phyloP scores from a whole-genome alignment of 2,113 vertebrate species.

The Protobothrops flavoviridis region DNA sequence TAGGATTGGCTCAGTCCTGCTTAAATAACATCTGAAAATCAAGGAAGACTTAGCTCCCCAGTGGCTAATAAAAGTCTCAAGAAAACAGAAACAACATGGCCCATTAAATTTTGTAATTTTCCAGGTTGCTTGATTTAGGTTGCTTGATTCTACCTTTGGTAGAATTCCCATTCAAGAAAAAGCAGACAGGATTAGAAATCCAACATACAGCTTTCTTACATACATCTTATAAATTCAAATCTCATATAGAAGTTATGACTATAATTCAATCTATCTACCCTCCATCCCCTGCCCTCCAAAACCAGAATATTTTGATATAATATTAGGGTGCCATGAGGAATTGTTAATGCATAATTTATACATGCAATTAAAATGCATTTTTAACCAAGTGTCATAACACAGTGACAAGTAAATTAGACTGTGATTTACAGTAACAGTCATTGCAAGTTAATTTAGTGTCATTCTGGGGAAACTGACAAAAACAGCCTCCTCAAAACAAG shows the following conservation, averaged over 20 bases:
- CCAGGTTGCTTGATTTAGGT: not conserved
- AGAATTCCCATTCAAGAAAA: constrained; percentile 15
- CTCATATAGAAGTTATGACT: constrained; percentile 44
- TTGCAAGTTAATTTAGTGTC: constrained; percentile 73
- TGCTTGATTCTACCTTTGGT: not conserved
- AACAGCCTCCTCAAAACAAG: constrained; percentile 62
- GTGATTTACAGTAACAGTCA: constrained; percentile 74
- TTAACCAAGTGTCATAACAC: constrained; percentile 80
- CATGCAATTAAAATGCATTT: constrained; percentile 81
- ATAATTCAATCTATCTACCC: constrained; percentile 36
- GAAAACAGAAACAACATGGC: not conserved
- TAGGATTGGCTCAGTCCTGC: not conserved
- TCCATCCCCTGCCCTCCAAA: constrained; percentile 34
- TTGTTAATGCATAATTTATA: constrained; percentile 81
- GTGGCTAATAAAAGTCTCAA: not conserved
- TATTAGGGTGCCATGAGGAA: constrained; percentile 74
- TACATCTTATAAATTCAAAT: constrained; percentile 46
- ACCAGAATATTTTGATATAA: constrained; percentile 65
- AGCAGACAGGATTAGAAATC: constrained; percentile 28
- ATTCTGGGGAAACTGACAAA: constrained; percentile 67
- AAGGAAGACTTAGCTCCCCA: rapidly evolving
- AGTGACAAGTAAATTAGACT: constrained; percentile 79
- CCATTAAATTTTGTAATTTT: not conserved
- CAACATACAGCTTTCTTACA: constrained; percentile 23
- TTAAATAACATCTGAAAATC: not conserved